Evolutionary conservation across 1,140 invertebrate genomes (phyloP), one percentile per base, ranked within the genome.

Genomic region (Eufriesea mexicana): DNA sequence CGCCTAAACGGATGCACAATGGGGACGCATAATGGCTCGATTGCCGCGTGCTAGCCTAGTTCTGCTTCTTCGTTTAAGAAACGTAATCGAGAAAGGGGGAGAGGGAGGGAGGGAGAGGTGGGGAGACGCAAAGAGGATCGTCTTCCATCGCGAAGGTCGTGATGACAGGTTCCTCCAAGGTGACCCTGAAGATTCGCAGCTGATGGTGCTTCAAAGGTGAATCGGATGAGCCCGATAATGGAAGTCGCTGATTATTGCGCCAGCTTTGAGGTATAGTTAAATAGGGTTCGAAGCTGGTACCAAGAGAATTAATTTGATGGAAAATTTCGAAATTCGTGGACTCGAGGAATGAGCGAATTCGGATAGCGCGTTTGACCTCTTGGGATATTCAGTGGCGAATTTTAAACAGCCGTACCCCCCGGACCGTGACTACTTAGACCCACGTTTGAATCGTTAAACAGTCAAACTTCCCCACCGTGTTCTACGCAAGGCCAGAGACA

Each of bases 1-100:
- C 88, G 89, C 91, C 89, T 91, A 92, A 90, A 90, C 89, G 85
- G 89, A 92, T 92, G 86, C 83, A 92, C 91, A 89, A 88, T 90
- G 84, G 84, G 28, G 79, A 67, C 49, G 74, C 61, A 68, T 64
- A 85, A 84, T 82, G 61, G 70, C 70, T 51, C 42, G 68, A 83
- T 76, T 80, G 84, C 25, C 86, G 54, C 67, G 59, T 80, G 42
- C 20, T 55, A 62, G 71, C 57, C 73, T 57, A 42, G 70, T 28
- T 64, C 8, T 8, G 2, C 18, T 20, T 74, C 78, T 28, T 66
- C 61, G 67, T 72, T 62, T 47, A 25, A 14, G 57, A 25, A 55
- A 57, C 45, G 14, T 7, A 20, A 12, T 0, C 12, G 49, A 51
- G 14, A 14, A 51, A 0, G 49, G 16, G 16, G 49, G 66, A 62